These are phyloP conservation scores for Platyscapa corneri DNA, from an alignment of 1,140 invertebrate species.

Conservation along the genomic window DNA sequence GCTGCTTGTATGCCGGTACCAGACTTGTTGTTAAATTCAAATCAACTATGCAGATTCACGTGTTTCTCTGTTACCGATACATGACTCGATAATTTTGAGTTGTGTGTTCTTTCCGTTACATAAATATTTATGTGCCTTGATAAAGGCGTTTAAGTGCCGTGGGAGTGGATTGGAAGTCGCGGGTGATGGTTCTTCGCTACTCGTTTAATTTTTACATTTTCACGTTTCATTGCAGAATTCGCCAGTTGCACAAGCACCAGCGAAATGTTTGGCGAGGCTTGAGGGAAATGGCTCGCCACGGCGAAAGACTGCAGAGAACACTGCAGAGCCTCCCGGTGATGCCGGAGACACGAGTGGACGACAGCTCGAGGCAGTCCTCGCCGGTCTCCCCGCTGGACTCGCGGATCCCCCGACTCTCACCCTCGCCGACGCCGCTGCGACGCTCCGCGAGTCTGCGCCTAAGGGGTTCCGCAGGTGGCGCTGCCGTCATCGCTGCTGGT, in stretches of 20 bases:
- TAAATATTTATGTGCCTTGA: no score
- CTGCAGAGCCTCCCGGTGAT: constrained; percentile 54
- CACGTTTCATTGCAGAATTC: neutral
- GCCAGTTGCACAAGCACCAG: no score
- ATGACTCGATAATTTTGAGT: no score
- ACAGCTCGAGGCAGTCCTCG: constrained; percentile 4
- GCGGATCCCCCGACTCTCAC: constrained; percentile 60
- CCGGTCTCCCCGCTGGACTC: constrained; percentile 13
- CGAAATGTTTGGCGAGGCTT: neutral
- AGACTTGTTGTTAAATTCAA: no score
- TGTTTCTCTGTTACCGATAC: no score
- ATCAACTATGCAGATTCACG: no score
- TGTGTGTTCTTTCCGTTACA: no score
- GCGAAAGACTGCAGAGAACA: constrained; percentile 56
- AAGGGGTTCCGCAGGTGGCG: constrained; percentile 64
- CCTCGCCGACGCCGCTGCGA: constrained; percentile 70
- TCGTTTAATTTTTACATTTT: neutral
- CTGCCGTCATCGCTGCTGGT: constrained; percentile 59
- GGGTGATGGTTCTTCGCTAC: no score
- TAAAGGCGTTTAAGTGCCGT: no score
- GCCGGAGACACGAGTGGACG: constrained; percentile 21
- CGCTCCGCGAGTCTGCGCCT: constrained; percentile 72
- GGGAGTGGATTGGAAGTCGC: no score
- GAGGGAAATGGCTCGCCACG: constrained; percentile 60
- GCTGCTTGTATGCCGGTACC: no score